Percentiles rank a stretch among this genome's conserved stretches.
Conservation (phyloP, 2,113 vertebrate genomes). For the Hystrix cristata region DNA sequence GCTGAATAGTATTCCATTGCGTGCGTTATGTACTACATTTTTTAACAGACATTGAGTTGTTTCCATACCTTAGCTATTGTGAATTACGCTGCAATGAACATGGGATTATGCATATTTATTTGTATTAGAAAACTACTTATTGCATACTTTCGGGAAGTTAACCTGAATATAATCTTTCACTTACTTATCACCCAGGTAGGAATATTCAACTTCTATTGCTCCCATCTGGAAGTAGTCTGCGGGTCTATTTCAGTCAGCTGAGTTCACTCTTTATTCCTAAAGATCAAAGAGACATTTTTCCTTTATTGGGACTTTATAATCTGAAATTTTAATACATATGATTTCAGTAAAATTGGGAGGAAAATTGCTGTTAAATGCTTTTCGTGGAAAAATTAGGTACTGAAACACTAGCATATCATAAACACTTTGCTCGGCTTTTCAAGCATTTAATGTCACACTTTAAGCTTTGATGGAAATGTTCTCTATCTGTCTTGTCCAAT, state of each 20-base stretch:
- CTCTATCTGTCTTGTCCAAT: background rate
- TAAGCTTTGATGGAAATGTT: background rate
- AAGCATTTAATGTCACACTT: background rate
- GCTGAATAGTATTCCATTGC: background rate
- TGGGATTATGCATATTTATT: background rate
- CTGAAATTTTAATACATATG: constrained; percentile 37
- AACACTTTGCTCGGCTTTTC: background rate
- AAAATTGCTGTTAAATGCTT: constrained; percentile 53
- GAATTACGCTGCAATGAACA: background rate
- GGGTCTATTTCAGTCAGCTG: background rate
- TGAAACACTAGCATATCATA: background rate
- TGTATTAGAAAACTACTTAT: background rate
- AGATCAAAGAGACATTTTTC: background rate
- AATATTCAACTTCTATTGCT: background rate
- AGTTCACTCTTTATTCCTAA: constrained; percentile 16
- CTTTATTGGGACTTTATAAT: background rate
- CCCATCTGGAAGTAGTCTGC: background rate
- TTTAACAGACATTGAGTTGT: background rate
- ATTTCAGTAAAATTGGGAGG: constrained; percentile 59
- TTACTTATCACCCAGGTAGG: background rate
- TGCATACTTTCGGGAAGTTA: background rate
- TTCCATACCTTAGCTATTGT: background rate
- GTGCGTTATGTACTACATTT: background rate
- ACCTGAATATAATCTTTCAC: background rate
- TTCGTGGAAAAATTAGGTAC: background rate